A percentile compares a stretch with the other conserved stretches of the same genome.
Conservation (phyloP, 1,140 invertebrate genomes). For the Goniozus legneri region DNA sequence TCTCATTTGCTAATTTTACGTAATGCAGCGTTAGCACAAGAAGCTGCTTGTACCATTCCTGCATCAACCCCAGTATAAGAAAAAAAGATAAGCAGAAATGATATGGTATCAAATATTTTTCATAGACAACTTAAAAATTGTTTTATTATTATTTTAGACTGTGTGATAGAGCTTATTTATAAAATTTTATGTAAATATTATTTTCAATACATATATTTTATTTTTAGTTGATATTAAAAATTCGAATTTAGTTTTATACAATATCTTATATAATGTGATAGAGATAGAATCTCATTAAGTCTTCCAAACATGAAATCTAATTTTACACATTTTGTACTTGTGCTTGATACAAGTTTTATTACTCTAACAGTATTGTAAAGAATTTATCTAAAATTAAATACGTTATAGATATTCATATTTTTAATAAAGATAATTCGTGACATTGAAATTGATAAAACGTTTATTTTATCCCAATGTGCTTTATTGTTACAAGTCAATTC, state of each 20-base stretch:
- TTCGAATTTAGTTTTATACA: constrained; percentile 1
- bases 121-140: not conserved
- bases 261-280: constrained; percentile 2
- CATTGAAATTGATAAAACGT: too few species aligned
- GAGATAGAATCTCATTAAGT: not conserved
- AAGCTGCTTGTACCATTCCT: constrained; percentile 50
- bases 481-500: too few species aligned
- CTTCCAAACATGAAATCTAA: constrained; percentile 1
- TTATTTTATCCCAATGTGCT: too few species aligned
- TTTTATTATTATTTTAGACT: not conserved
- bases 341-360: not conserved
- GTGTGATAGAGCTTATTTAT: too few species aligned
- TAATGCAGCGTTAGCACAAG: constrained; percentile 57
- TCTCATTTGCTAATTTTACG: constrained; percentile 60
- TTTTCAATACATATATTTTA: not conserved
- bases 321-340: not conserved
- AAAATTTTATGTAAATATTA: too few species aligned
- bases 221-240: not conserved
- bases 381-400: too few species aligned
- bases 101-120: not conserved
- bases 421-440: too few species aligned
- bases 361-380: too few species aligned
- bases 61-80: constrained; percentile 40
- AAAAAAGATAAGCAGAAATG: not conserved
- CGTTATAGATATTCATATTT: too few species aligned